phyloP scores from a whole-genome alignment of 2,888 invertebrate species.

The Omphaloscelis lunosa region DNA sequence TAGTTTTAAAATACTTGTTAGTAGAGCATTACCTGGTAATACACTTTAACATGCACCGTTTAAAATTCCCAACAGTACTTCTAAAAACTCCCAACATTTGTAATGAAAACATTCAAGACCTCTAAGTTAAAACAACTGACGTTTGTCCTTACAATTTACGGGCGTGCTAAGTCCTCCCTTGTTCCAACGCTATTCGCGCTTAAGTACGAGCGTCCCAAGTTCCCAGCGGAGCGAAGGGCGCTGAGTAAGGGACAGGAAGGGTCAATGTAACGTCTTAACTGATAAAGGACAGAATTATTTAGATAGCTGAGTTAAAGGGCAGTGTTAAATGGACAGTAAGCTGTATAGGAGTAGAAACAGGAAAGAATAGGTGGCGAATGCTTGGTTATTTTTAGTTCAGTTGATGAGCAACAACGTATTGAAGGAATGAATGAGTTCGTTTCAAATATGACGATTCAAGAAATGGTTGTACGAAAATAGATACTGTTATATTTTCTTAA shows the following conservation, averaged over 20 bases:
- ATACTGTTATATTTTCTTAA: too few species aligned
- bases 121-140: conserved; percentile 48
- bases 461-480: background rate
- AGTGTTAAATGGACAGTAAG: conserved; percentile 45
- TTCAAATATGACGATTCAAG: background rate
- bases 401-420: background rate
- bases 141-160: conserved; percentile 20
- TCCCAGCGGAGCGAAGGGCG: conserved; percentile 42
- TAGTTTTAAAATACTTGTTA: background rate
- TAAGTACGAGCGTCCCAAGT: conserved; percentile 18
- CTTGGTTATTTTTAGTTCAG: background rate
- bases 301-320: conserved; percentile 39
- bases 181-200: conserved; percentile 21
- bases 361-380: background rate
- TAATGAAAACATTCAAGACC: conserved; percentile 44
- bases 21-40: too few species aligned
- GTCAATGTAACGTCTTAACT: conserved; percentile 60
- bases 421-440: background rate
- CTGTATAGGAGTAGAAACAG: background rate
- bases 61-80: conserved; percentile 3
- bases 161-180: conserved; percentile 8
- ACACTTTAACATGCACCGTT: background rate
- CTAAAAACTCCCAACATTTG: conserved; percentile 5
- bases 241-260: conserved; percentile 47
- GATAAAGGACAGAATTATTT: conserved; percentile 65